Evolutionary conservation across 2,797 vertebrate genomes (phyloP).

Genomic region (Ctenosaura bakeri): DNA sequence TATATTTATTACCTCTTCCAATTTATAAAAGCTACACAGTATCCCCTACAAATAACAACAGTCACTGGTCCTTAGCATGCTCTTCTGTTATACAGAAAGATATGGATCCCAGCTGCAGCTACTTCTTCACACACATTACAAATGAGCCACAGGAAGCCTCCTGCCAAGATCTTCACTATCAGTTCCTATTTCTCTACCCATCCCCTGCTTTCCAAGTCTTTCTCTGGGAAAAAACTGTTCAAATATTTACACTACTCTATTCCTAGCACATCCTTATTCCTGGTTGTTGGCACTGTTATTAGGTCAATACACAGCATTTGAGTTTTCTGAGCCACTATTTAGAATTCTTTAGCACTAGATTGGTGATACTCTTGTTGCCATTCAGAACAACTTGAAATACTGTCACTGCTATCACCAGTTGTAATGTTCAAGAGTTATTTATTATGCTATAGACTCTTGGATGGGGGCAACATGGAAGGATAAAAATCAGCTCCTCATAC

Average conservation of each 20-base stretch:
- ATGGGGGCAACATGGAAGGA: background rate
- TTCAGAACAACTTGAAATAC: constrained; percentile 5
- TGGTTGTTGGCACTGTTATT: background rate
- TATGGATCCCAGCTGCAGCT: background rate
- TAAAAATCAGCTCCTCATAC: background rate
- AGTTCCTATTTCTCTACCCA: background rate
- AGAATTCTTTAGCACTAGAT: background rate
- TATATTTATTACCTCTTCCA: background rate
- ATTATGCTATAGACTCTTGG: background rate
- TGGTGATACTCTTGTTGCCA: background rate
- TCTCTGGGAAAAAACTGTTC: background rate
- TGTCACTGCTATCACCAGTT: background rate
- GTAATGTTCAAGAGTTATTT: background rate
- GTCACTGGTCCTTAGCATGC: too few relatives aligned
- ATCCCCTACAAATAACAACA: background rate
- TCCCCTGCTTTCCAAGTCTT: background rate
- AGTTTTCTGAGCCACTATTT: background rate
- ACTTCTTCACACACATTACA: background rate
- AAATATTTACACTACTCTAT: background rate
- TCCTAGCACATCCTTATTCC: background rate
- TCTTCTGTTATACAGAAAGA: background rate
- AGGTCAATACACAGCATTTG: constrained; percentile 10
- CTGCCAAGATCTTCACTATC: background rate
- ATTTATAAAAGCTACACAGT: background rate
- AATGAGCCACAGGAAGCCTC: background rate